Evolutionary conservation across 2,888 invertebrate genomes (phyloP).

Genomic region (Hypselothyrea guttata): DNA sequence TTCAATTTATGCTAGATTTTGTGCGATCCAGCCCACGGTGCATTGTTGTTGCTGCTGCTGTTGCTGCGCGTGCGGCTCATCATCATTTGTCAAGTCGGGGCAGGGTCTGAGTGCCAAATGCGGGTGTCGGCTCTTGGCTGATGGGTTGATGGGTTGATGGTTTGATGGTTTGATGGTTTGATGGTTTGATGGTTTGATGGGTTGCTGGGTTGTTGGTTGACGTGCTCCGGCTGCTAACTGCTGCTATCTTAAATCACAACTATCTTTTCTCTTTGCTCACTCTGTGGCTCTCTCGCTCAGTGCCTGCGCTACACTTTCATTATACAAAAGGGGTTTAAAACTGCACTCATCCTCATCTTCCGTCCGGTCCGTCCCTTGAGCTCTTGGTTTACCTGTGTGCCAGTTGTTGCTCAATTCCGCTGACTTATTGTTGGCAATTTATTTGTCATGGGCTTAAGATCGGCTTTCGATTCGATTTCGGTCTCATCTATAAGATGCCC

Average conservation of each 20-base stretch:
- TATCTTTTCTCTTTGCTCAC: slow-evolving; percentile 1
- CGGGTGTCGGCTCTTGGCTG: slow-evolving; percentile 35
- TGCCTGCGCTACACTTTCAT: slow-evolving; percentile 37
- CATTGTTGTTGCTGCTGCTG: slow-evolving; percentile 9
- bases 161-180: too few relatives aligned
- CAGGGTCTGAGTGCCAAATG: slow-evolving; percentile 41
- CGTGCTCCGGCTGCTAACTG: slow-evolving; percentile 41
- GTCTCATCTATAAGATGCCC: background rate
- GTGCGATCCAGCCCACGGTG: too few relatives aligned
- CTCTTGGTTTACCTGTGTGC: slow-evolving; percentile 1
- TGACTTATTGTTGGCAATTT: slow-evolving; percentile 70
- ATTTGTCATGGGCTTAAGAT: slow-evolving; percentile 44
- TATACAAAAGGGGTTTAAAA: slow-evolving; percentile 46
- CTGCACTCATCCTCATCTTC: slow-evolving; percentile 12
- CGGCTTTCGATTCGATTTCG: slow-evolving; percentile 18
- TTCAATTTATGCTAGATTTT: too few relatives aligned
- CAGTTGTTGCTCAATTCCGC: slow-evolving; percentile 59
- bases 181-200: too few relatives aligned
- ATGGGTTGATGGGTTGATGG: background rate
- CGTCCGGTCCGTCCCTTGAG: background rate
- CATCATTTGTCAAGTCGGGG: slow-evolving; percentile 55
- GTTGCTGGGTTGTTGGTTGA: background rate
- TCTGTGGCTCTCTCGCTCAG: too few relatives aligned
- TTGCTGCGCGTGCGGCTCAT: slow-evolving; percentile 60
- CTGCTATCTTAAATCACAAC: slow-evolving; percentile 60